Evolutionary conservation across 2,888 invertebrate species (phyloP).

Genomic region (Phyto melanocephala): DNA sequence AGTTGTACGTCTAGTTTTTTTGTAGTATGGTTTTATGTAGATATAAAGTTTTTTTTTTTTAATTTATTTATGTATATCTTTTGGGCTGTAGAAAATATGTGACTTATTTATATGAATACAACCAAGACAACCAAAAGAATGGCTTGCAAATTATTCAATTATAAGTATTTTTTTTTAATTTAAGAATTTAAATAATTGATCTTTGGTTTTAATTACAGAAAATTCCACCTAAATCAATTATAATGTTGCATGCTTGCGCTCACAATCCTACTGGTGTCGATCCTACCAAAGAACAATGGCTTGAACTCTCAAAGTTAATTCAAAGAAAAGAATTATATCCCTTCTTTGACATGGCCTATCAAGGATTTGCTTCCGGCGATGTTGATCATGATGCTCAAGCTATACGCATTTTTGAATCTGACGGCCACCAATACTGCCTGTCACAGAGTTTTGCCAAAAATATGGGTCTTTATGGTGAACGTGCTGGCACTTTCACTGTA

Average conservation of each 20-base stretch:
- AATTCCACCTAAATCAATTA: constrained; percentile 93
- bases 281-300: constrained; percentile 93
- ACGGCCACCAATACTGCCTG: constrained; percentile 91
- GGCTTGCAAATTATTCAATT: too few species aligned
- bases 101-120: too few species aligned
- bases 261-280: constrained; percentile 99
- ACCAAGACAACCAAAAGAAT: too few species aligned
- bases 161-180: not conserved
- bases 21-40: too few species aligned
- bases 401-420: constrained; percentile 90
- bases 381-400: constrained; percentile 93
- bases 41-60: too few species aligned
- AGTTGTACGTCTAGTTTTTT: too few species aligned
- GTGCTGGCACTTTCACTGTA: constrained; percentile 94
- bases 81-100: too few species aligned
- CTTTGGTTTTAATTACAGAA: constrained; percentile 81
- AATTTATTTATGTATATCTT: too few species aligned
- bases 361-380: constrained; percentile 95
- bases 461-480: constrained; percentile 95
- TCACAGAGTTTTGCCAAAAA: constrained; percentile 99
- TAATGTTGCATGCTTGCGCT: constrained; percentile 97
- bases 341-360: constrained; percentile 99
- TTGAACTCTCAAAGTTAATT: constrained; percentile 89
- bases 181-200: not conserved
- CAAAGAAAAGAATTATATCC: constrained; percentile 91